Percentiles rank a stretch among this genome's conserved stretches.
Evolutionary conservation across 2,797 vertebrate species (phyloP).

Genomic region (Gorsachius magnificus): DNA sequence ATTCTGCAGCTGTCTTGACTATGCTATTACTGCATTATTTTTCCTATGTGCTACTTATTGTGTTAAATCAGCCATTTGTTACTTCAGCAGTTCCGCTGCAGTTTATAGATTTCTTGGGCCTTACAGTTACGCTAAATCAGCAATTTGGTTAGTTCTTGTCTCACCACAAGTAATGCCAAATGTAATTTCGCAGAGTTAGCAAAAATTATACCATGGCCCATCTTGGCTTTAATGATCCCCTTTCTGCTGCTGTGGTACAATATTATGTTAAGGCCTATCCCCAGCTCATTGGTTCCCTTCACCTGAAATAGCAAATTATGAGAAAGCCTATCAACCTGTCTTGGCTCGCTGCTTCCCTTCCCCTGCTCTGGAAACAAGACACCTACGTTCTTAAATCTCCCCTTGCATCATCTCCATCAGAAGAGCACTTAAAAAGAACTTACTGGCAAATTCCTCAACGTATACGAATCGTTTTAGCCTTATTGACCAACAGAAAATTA

Average conservation of each 20-base stretch:
- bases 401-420: background rate
- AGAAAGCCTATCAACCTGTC: background rate
- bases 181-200: background rate
- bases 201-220: background rate
- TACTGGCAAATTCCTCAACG: background rate
- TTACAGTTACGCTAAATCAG: slow-evolving; percentile 38
- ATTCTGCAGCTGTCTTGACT: slow-evolving; percentile 35
- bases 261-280: background rate
- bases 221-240: slow-evolving; percentile 38
- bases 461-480: background rate
- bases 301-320: slow-evolving; percentile 34
- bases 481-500: background rate
- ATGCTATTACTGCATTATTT: slow-evolving; percentile 38
- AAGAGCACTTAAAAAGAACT: background rate
- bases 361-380: background rate
- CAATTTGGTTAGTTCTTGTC: slow-evolving; percentile 10
- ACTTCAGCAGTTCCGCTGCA: slow-evolving; percentile 15
- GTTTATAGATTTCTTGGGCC: slow-evolving; percentile 33
- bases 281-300: slow-evolving; percentile 23
- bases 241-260: background rate
- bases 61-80: slow-evolving; percentile 65
- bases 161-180: slow-evolving; percentile 43
- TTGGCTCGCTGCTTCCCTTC: background rate
- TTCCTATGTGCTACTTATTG: slow-evolving; percentile 43
- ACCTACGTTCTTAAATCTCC: background rate